A percentile compares a stretch with the other conserved stretches of the same genome.
Evolutionary conservation across 2,113 vertebrate species (phyloP).

Genomic region (Nothobranchius kuhntae): DNA sequence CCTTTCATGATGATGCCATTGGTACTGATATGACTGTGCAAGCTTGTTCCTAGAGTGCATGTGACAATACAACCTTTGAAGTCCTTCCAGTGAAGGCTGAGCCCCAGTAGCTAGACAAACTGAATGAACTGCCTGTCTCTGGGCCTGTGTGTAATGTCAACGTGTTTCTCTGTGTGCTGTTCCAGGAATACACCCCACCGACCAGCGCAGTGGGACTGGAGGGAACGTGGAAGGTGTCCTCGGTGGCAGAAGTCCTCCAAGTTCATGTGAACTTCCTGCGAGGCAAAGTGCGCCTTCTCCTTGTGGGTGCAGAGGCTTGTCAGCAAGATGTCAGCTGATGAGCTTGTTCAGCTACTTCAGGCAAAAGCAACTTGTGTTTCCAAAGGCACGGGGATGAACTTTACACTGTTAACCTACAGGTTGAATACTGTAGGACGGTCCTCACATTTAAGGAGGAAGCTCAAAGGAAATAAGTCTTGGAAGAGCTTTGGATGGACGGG

Average conservation of each 20-base stretch:
- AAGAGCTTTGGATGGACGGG: constrained; percentile 44
- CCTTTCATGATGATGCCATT: neutral
- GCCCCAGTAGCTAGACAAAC: neutral
- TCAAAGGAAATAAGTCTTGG: constrained; percentile 33
- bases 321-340: constrained; percentile 76
- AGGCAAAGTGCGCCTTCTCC: constrained; percentile 78
- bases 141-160: neutral
- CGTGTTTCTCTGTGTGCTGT: constrained; percentile 7
- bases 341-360: constrained; percentile 7
- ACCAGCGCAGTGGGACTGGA: constrained; percentile 31
- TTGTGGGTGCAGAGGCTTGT: constrained; percentile 73
- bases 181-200: constrained; percentile 73
- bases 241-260: constrained; percentile 73
- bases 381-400: constrained; percentile 50
- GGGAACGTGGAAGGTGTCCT: constrained; percentile 73
- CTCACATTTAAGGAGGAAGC: constrained; percentile 6
- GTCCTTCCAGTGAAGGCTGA: constrained; percentile 3
- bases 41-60: neutral
- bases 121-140: constrained; percentile 14
- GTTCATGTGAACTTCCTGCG: constrained; percentile 80
- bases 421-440: constrained; percentile 38
- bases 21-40: neutral
- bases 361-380: constrained; percentile 50
- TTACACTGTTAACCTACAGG: constrained; percentile 51
- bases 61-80: constrained; percentile 17